Base-by-base conservation (phyloP, 2,113 vertebrate genomes). In the Archilochus colubris region DNA sequence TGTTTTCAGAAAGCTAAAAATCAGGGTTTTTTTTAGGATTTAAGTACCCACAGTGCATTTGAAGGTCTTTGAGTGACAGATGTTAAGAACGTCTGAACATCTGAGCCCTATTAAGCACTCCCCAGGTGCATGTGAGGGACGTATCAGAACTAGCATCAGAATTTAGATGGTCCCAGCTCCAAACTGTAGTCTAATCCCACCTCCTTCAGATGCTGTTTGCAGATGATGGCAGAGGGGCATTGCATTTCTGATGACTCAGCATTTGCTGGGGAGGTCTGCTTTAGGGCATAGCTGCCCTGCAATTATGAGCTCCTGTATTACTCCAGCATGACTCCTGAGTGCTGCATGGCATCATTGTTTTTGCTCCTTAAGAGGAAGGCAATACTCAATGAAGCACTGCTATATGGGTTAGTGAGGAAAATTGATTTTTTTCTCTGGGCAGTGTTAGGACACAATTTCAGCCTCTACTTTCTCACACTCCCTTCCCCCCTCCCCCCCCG, bases 161-260 rank as follows among this genome's bases (percentile, higher is more conserved):
- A 90, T 75, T 81, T 0, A 9, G 61, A 75, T 33, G 38, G 53
- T 72, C 50, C 40, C 50, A 68, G 36, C 33, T 84, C 68, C 55
- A 67, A 68, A 40, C 23, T 2, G 2, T 62, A 63, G 40, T 83
- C 48, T 72, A 55, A 83, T 33, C 44, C 36, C 18, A 18, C 17
- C 16, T 86, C n/a, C 91, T 80, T 88, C 62, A 95, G 95, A 59
- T 50, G 36, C 66, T 85, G 22, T 82, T 97, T 92, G 88, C 17
- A 24, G 89, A 76, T 78, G 75, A 69, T 83, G 61, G n/a, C 9
- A 46, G 88, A 89, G 95, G 59, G 28, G 64, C 74, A 54, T 46
- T 7, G 9, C 63, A 55, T 58, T 86, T 72, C 82, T 62, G 55
- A 75, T 89, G 93, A 93, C 50, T 93, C 66, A 74, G 93, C 78